Evolutionary conservation across 2,888 invertebrate species (phyloP), one percentile per base, ranked within the genome.

Genomic region (Caenorhabditis sp.): DNA sequence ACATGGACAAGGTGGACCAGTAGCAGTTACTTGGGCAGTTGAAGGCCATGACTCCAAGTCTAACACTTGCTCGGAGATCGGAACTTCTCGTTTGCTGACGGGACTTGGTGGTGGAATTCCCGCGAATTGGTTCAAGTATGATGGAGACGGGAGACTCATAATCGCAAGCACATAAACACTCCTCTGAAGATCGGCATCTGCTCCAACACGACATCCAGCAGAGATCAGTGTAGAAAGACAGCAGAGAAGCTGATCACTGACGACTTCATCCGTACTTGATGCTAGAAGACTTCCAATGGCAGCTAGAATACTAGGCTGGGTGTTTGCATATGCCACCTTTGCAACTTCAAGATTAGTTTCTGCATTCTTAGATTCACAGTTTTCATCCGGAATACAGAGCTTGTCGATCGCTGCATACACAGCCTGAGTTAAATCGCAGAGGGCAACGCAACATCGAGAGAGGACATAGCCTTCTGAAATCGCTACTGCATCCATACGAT

Each of bases 391-490:
- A 51, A 82, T 56, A 51, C 74, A 64, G 1, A 85, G 58, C 24
- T 72, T 68, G 47, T 87, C 87, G n/a, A 86, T 80, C 14, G 85
- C 72, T 1, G 80, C 70, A 44, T 81, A 86, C 5, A 85, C 58
- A 8, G 84, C 72, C 54, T 85, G 85, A 0, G 85, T 73, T 73
- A 86, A 47, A 59, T 87, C 87, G 24, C 82, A 76, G 1, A 87
- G 38, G 6, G 82, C 84, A 0, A 84, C 84, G 51, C 84, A 82
- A 31, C 82, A 77, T n/a, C 98, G 95, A 0, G 98, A 97, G 82
- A 99, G 95, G 5, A 97, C 97, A 93, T 98, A 99, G 0, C 98
- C 98, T 86, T 98, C 97, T n/a, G 96, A 96, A 87, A 98, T 96
- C 14, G 94, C 93, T 0, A 97, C 97, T 8, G 98, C 96, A 90